Evolutionary conservation across 2,888 invertebrate species (phyloP).

Genomic region (Pammene aurita): DNA sequence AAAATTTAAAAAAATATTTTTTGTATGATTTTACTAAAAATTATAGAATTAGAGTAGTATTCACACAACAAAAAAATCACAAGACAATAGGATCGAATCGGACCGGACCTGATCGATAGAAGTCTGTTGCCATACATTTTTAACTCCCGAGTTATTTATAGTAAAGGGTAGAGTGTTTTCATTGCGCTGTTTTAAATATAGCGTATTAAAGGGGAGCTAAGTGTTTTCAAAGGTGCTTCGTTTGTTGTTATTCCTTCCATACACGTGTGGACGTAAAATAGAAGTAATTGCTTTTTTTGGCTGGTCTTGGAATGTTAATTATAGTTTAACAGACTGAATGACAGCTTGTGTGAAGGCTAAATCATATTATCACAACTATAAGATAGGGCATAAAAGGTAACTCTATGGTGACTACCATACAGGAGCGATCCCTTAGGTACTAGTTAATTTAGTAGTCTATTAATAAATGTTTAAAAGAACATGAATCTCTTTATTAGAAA

Average conservation of each 20-base stretch:
- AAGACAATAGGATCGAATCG: not conserved
- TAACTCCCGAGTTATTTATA: slow-evolving; percentile 49
- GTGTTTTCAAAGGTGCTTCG: slow-evolving; percentile 57
- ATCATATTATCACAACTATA: too few species aligned
- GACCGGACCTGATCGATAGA: slow-evolving; percentile 14
- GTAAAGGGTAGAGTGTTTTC: slow-evolving; percentile 67
- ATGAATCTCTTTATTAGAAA: too few species aligned
- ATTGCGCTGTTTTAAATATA: slow-evolving; percentile 65
- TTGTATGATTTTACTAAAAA: too few species aligned
- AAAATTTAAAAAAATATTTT: too few species aligned
- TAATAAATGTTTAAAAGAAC: too few species aligned
- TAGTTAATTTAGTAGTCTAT: too few species aligned
- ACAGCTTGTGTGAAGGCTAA: not conserved
- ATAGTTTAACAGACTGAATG: slow-evolving; percentile 24
- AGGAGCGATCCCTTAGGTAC: too few species aligned
- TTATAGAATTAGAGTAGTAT: too few species aligned
- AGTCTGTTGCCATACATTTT: not conserved
- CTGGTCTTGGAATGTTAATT: slow-evolving; percentile 25
- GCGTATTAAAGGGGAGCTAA: slow-evolving; percentile 59
- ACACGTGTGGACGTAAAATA: slow-evolving; percentile 41
- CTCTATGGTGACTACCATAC: too few species aligned
- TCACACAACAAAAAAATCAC: too few species aligned
- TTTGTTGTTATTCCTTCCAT: slow-evolving; percentile 51
- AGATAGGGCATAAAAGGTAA: too few species aligned
- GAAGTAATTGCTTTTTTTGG: slow-evolving; percentile 36